Percentiles rank a stretch among this genome's conserved stretches.
These are phyloP conservation scores for Lapara coniferarum DNA, from an alignment of 2,888 invertebrate species.

Conservation along the genomic window DNA sequence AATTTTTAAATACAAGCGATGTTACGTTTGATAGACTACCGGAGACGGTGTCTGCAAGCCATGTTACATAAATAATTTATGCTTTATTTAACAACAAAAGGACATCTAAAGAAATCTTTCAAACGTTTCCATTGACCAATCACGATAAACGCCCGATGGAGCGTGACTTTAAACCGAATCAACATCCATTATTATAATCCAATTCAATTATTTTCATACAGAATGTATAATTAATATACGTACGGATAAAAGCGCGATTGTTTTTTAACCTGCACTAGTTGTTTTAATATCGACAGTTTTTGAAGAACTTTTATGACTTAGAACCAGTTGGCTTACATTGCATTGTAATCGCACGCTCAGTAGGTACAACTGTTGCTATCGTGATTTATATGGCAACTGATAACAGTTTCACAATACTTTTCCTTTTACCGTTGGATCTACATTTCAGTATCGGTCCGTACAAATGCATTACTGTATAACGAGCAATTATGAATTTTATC, in stretches of 20 bases:
- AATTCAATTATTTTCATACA: slow-evolving; percentile 13
- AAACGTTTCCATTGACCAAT: slow-evolving; percentile 18
- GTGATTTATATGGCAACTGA: no score
- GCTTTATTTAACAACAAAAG: slow-evolving; percentile 12
- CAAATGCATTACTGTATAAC: background rate
- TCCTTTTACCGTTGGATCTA: no score
- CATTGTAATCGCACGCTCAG: no score
- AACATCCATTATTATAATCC: slow-evolving; percentile 22
- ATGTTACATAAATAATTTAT: background rate
- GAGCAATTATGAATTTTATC: slow-evolving; percentile 13
- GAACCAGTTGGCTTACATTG: no score
- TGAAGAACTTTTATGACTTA: no score
- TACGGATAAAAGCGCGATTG: background rate
- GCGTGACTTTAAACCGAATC: slow-evolving; percentile 16
- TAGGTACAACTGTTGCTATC: no score
- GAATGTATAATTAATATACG: slow-evolving; percentile 17
- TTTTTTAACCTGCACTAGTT: background rate
- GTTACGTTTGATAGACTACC: background rate
- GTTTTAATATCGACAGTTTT: background rate
- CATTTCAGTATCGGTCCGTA: no score
- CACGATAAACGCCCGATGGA: background rate
- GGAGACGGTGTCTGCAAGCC: background rate
- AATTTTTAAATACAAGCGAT: background rate
- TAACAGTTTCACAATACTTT: no score
- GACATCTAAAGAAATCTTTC: slow-evolving; percentile 15